A percentile compares a stretch with the other conserved stretches of the same genome.
These are phyloP conservation scores for Kryptolebias marmoratus DNA, from an alignment of 2,113 vertebrate genomes.

Conservation along the genomic window DNA sequence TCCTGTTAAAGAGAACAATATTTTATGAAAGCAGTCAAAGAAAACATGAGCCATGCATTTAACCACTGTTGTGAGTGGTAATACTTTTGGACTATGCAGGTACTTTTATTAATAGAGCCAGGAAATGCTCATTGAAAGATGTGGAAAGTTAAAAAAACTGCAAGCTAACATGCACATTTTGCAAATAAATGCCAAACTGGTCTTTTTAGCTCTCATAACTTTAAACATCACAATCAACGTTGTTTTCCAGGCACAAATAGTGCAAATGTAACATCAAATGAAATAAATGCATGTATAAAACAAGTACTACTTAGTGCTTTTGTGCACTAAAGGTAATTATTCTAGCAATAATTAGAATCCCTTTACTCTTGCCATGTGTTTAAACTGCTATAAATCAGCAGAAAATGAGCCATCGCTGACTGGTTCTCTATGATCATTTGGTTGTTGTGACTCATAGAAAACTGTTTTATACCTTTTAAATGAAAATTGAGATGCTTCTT, in stretches of 20 bases:
- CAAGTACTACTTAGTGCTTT: slow-evolving; percentile 20
- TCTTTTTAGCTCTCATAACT: not conserved
- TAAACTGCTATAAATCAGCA: slow-evolving; percentile 21
- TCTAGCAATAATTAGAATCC: slow-evolving; percentile 25
- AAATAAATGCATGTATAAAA: slow-evolving; percentile 14
- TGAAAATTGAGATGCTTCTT: slow-evolving; percentile 36
- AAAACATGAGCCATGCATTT: too few relatives aligned
- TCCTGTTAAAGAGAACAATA: slow-evolving; percentile 31
- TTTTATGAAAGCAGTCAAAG: not conserved
- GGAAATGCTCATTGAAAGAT: not conserved
- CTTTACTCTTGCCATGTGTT: slow-evolving; percentile 34
- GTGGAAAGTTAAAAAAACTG: too few relatives aligned
- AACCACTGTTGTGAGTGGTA: slow-evolving; percentile 22
- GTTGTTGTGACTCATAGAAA: slow-evolving; percentile 31
- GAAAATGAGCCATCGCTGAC: not conserved
- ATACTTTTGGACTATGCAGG: slow-evolving; percentile 46
- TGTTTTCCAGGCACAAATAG: slow-evolving; percentile 20
- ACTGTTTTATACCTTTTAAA: slow-evolving; percentile 41
- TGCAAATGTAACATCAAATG: slow-evolving; percentile 18
- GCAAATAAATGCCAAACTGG: slow-evolving; percentile 1
- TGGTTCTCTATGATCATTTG: not conserved
- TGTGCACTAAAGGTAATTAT: slow-evolving; percentile 48
- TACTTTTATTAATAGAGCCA: slow-evolving; percentile 2
- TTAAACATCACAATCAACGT: slow-evolving; percentile 2
- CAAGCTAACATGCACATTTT: not conserved